Base-by-base conservation (phyloP, 1,140 invertebrate genomes). In the Leucophenga varia region DNA sequence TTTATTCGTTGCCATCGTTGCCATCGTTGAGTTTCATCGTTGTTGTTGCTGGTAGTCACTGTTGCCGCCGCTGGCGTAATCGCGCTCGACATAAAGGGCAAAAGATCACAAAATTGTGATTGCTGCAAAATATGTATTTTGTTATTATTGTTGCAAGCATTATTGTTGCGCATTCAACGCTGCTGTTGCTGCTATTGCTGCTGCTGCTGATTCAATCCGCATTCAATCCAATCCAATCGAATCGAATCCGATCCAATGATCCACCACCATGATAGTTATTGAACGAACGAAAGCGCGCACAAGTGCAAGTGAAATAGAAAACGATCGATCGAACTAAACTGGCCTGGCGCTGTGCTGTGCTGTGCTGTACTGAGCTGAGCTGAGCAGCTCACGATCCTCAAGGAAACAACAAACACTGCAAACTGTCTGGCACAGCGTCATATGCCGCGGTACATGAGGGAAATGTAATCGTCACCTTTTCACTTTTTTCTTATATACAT, bases 11-110 rank as follows among this genome's bases (percentile, higher is more conserved):
- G n/a, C n/a, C n/a, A n/a, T n/a, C n/a, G n/a, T n/a, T n/a, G n/a
- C n/a, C n/a, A n/a, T n/a, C n/a, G n/a, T n/a, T n/a, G n/a, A n/a
- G n/a, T n/a, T n/a, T n/a, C n/a, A n/a, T n/a, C n/a, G n/a, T n/a
- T n/a, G n/a, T n/a, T n/a, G n/a, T n/a, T n/a, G n/a, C n/a, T 44
- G 54, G 48, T 50, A 47, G 57, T 61, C 17, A 48, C 34, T 39
- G 43, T 41, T 43, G 32, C 44, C 52, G 63, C 63, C 63, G 55
- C 61, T 51, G 58, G 61, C 59, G 59, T 39, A 57, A 65, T 57
- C n/a, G 59, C 59, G 64, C 63, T 49, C 63, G 56, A 67, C 63
- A 67, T 67, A 67, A 67, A 67, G 64, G 63, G 63, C 63, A 67
- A 67, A 59, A 67, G 63, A 68, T 67, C 63, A 67, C 50, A 47